Conservation (phyloP, 2,888 invertebrate genomes). For the Heliconius cydno region DNA sequence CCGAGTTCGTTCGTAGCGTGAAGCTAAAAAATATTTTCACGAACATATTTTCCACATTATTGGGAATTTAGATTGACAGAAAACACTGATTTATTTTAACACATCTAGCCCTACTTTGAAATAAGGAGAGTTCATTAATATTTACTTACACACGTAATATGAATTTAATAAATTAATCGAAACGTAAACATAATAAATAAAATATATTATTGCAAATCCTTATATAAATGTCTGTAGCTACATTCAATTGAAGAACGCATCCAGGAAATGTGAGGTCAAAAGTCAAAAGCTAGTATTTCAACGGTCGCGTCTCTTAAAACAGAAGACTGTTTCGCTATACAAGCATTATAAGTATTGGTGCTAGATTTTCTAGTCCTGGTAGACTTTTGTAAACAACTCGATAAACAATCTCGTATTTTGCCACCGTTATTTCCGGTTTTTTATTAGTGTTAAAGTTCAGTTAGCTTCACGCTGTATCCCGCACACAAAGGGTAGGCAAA, state of each 20-base stretch:
- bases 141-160: not conserved
- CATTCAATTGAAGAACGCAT: conserved; percentile 6
- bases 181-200: not conserved
- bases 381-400: conserved; percentile 31
- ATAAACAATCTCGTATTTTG: conserved; percentile 23
- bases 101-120: too few relatives aligned
- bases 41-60: too few relatives aligned
- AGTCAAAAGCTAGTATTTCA: conserved; percentile 26
- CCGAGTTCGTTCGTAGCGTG: too few relatives aligned
- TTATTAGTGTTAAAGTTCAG: too few relatives aligned
- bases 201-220: not conserved
- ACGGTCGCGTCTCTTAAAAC: conserved; percentile 16
- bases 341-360: conserved; percentile 27
- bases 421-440: not conserved
- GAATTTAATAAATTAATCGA: not conserved
- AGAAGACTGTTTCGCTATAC: conserved; percentile 20
- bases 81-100: too few relatives aligned
- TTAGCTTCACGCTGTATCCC: too few relatives aligned
- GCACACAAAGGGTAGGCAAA: too few relatives aligned
- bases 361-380: conserved; percentile 10
- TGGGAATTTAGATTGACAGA: too few relatives aligned
- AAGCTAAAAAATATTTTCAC: too few relatives aligned
- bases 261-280: conserved; percentile 23
- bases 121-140: too few relatives aligned
- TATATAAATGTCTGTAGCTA: not conserved